These are phyloP conservation scores for Oreortyx pictus DNA, from an alignment of 2,797 vertebrate species.

Conservation along the genomic window DNA sequence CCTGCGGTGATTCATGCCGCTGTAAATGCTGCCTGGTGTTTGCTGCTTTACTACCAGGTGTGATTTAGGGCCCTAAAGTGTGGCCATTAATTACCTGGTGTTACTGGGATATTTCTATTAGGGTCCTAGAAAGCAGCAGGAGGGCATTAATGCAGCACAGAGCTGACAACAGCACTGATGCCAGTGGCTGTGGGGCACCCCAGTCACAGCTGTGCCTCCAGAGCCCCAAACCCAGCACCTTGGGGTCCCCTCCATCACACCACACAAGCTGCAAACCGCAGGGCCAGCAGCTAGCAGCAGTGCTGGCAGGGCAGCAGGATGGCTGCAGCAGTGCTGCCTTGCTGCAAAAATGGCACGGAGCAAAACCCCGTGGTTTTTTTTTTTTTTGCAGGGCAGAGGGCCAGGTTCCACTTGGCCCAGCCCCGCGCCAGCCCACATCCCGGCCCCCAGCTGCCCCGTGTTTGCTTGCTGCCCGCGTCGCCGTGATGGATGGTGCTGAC, in stretches of 20 bases:
- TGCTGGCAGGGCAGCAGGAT: not conserved
- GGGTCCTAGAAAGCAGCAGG: not conserved
- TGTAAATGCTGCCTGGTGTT: not conserved
- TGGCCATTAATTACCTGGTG: constrained; percentile 7
- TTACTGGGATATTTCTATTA: not conserved
- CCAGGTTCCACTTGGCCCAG: not conserved
- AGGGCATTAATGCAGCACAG: not conserved
- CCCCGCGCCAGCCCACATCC: not conserved
- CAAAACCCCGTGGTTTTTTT: not conserved
- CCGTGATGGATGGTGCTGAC: constrained; percentile 83
- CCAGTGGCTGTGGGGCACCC: not conserved
- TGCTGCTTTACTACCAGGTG: constrained; percentile 24
- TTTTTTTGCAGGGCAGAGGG: not conserved
- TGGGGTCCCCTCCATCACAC: not conserved
- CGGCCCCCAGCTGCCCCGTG: not conserved
- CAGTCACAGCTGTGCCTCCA: not conserved
- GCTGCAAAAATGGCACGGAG: not conserved
- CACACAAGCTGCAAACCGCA: not conserved
- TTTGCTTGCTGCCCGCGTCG: constrained; percentile 56
- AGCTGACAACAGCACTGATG: not conserved
- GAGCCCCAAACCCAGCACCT: not conserved
- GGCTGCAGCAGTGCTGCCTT: not conserved
- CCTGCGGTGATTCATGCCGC: not conserved
- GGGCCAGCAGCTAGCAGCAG: not conserved
- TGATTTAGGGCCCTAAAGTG: constrained; percentile 22